Evolutionary conservation across 2,797 vertebrate species (phyloP).

Genomic region (Chanos chanos): DNA sequence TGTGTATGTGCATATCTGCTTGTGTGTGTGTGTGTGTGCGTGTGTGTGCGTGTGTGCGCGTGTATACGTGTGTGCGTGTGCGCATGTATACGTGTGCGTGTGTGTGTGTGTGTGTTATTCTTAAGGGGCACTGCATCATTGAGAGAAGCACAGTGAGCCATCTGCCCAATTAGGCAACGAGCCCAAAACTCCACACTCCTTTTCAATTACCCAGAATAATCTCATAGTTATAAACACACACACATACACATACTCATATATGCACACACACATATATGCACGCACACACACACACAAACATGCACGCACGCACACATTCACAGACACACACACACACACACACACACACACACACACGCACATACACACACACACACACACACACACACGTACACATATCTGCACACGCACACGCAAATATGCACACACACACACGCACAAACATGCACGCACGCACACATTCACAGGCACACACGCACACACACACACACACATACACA

Average conservation of each 20-base stretch:
- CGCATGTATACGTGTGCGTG: neutral
- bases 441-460: too few relatives aligned
- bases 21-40: constrained; percentile 8
- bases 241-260: too few relatives aligned
- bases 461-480: constrained; percentile 23
- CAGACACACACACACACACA: too few relatives aligned
- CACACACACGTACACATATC: constrained; percentile 29
- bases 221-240: constrained; percentile 19
- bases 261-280: too few relatives aligned
- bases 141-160: constrained; percentile 68
- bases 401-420: too few relatives aligned
- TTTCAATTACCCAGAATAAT: constrained; percentile 55
- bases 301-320: too few relatives aligned
- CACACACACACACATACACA: neutral
- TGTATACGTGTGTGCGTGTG: neutral
- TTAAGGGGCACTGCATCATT: constrained; percentile 60
- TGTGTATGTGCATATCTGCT: constrained; percentile 11
- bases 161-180: constrained; percentile 75
- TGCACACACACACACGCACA: too few relatives aligned
- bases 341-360: neutral
- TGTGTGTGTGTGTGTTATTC: constrained; percentile 24
- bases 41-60: constrained; percentile 4
- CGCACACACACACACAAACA: too few relatives aligned
- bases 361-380: constrained; percentile 3
- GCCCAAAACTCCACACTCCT: constrained; percentile 65